Evolutionary conservation across 2,888 invertebrate species (phyloP), one percentile per base, ranked within the genome.

Genomic region (Eristalis arbustorum): DNA sequence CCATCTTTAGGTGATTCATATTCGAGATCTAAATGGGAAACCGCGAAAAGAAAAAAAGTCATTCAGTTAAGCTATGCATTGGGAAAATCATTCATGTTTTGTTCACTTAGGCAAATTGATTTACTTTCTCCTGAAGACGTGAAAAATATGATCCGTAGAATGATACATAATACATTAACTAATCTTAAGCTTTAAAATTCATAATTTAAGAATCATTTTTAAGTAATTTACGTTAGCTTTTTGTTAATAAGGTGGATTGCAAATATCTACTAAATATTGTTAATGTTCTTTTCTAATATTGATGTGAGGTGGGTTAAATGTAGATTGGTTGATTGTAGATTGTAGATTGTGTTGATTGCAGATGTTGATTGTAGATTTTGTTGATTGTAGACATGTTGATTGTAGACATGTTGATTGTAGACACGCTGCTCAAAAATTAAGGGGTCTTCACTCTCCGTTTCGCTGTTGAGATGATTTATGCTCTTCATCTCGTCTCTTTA

Each of bases 351-450:
- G 31, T 37, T 37, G 34, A 37, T 37, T 37, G 34, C 3, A 37
- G 34, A 11, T 49, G 18, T 49, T 18, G 49, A 49, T 49, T 49
- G 49, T 18, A 49, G 18, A 49, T n/a, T n/a, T n/a, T n/a, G n/a
- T 49, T 18, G 49, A 49, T 49, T 49, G 49, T 18, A 49, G 18
- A 49, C 8, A 0, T 1, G 73, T 80, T 74, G 59, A 81, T 69
- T 69, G 34, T 4, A 69, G 59, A 62, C 11, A 22, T 18, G 69
- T 69, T 69, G 57, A 57, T 59, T 59, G 69, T 14, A 64, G 64
- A 22, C 3, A 13, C 69, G 63, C 68, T 76, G 76, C 62, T 71
- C 64, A 66, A 40, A 22, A 28, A 56, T 4, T 23, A 13, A 23
- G 25, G 14, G 25, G 22, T 4, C 3, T 56, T 1, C 56, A 1